Evolutionary conservation across 2,113 vertebrate genomes (phyloP).

Genomic region (Gallinago paraguaiae): DNA sequence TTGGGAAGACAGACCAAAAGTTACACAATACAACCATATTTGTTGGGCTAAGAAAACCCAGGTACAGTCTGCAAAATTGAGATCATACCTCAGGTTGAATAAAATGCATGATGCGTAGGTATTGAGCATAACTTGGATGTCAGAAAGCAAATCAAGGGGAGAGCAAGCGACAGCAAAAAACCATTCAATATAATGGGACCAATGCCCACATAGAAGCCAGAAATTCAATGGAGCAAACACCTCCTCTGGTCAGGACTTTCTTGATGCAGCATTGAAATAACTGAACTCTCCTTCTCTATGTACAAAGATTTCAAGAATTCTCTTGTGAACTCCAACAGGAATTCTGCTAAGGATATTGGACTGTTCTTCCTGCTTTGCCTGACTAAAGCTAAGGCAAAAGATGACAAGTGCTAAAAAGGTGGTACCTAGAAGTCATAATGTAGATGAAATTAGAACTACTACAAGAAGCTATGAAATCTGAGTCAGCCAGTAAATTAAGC

Average conservation of each 20-base stretch:
- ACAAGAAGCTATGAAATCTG: not conserved
- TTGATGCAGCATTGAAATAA: not conserved
- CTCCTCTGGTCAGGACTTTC: not conserved
- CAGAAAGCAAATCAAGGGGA: not conserved
- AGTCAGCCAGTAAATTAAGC: not conserved
- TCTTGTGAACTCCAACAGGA: not conserved
- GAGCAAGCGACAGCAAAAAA: not conserved
- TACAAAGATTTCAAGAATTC: not conserved
- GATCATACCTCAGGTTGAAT: not conserved
- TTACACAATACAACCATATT: not conserved
- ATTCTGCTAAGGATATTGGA: not conserved
- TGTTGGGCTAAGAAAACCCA: not conserved
- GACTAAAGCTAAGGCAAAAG: not conserved
- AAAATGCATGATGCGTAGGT: not conserved
- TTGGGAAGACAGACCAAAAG: not conserved
- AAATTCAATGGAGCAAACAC: not conserved
- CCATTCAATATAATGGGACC: not conserved
- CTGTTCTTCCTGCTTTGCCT: not conserved
- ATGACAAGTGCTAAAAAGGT: not conserved
- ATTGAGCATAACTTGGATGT: not conserved
- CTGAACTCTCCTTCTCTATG: not conserved
- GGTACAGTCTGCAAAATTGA: not conserved
- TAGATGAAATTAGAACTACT: not conserved
- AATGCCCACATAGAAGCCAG: not conserved
- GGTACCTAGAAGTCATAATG: not conserved